phyloP scores from a whole-genome alignment of 2,888 invertebrate genomes.

The Lingula anatina region DNA sequence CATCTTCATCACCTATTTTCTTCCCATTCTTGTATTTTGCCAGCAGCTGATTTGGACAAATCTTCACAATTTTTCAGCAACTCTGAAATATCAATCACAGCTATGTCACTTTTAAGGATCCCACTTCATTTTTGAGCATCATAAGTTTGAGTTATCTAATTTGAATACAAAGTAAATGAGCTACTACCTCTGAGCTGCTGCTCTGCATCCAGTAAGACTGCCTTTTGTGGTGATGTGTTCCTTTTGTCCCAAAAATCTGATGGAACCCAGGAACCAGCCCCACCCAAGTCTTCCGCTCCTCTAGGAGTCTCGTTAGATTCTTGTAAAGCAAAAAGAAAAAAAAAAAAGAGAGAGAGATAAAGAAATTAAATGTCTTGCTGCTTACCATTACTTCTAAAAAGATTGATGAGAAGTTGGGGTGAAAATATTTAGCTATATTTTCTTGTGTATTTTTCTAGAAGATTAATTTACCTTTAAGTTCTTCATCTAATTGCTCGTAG shows the following conservation, averaged over 20 bases:
- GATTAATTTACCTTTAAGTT: slow-evolving; percentile 13
- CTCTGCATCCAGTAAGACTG: slow-evolving; percentile 3
- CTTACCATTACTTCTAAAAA: too few species aligned
- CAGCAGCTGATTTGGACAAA: too few species aligned
- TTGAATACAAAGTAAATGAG: background rate
- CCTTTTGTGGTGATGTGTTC: background rate
- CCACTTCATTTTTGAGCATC: too few species aligned
- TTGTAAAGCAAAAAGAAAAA: background rate
- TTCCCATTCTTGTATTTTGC: too few species aligned
- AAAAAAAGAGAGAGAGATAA: too few species aligned
- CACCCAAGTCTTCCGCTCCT: background rate
- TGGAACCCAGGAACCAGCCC: slow-evolving; percentile 1
- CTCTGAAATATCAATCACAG: too few species aligned
- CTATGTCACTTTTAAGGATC: too few species aligned
- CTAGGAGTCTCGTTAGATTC: background rate
- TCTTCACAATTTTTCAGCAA: too few species aligned
- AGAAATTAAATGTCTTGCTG: background rate
- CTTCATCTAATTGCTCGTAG: slow-evolving; percentile 28
- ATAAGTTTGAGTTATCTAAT: too few species aligned
- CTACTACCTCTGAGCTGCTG: slow-evolving; percentile 2
- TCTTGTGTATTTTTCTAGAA: background rate
- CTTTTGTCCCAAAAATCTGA: slow-evolving; percentile 4
- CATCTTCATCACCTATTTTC: too few species aligned
- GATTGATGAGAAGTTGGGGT: background rate
- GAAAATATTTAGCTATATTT: background rate